phyloP scores from a whole-genome alignment of 2,113 vertebrate genomes.

The Odobenus rosmarus region DNA sequence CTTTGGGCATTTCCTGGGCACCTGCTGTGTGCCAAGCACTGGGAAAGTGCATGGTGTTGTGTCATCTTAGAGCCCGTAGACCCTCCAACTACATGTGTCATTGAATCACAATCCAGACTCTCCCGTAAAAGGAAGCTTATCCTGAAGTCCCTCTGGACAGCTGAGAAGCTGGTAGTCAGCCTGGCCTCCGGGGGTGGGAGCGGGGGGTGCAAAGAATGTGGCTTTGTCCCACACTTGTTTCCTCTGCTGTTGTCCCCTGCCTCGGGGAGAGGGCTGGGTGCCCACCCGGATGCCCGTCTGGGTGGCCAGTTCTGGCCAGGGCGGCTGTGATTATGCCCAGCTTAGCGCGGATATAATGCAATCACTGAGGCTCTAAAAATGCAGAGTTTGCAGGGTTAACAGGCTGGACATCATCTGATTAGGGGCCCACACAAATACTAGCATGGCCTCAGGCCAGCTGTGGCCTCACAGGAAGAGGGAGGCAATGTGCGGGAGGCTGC shows the following conservation, averaged over 20 bases:
- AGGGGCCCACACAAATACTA: not conserved
- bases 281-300: not conserved
- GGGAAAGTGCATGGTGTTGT: rapidly evolving
- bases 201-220: not conserved
- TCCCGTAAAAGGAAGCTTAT: not conserved
- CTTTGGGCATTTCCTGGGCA: not conserved
- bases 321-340: not conserved
- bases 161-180: not conserved
- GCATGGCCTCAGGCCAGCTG: not conserved
- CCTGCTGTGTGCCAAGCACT: too few species aligned
- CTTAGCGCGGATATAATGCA: not conserved
- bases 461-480: not conserved
- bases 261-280: not conserved
- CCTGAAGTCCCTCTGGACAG: not conserved
- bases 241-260: not conserved
- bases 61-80: not conserved
- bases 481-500: not conserved
- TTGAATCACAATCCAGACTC: not conserved
- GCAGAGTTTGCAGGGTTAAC: slow-evolving; percentile 28
- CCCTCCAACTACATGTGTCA: not conserved
- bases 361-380: slow-evolving; percentile 26
- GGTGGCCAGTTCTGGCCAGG: not conserved
- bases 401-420: not conserved
- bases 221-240: not conserved
- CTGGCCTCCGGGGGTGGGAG: not conserved